Conservation (phyloP, 1,140 invertebrate species). For the Eciton burchellii region DNA sequence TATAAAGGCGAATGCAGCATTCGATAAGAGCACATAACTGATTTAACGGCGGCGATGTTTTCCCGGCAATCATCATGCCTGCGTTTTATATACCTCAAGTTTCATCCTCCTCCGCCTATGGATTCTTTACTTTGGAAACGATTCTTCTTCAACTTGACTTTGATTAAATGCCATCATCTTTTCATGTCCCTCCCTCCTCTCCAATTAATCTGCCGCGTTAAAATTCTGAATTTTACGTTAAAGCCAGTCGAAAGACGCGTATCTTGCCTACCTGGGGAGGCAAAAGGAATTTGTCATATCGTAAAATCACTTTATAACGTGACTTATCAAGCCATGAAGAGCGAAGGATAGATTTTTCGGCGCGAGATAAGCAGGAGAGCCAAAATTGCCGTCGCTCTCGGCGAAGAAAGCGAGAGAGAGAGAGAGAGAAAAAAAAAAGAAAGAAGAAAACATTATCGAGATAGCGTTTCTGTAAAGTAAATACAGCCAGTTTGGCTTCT, state of each 20-base stretch:
- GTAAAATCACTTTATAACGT: slow-evolving; percentile 22
- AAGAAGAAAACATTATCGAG: slow-evolving; percentile 55
- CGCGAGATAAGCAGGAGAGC: neutral
- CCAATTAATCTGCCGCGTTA: neutral
- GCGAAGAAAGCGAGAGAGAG: too few species aligned
- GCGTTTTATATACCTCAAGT: neutral
- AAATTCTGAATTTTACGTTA: slow-evolving; percentile 19
- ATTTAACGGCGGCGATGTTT: slow-evolving; percentile 7
- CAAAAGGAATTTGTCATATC: slow-evolving; percentile 11
- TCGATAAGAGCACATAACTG: neutral
- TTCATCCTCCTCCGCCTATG: neutral
- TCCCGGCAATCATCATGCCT: neutral
- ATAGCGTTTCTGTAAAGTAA: slow-evolving; percentile 51
- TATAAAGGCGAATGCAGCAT: neutral
- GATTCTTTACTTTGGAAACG: neutral
- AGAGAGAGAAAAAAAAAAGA: too few species aligned
- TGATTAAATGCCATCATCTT: slow-evolving; percentile 7
- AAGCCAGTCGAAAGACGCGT: neutral
- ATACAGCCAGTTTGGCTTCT: slow-evolving; percentile 52
- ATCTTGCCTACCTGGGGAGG: neutral
- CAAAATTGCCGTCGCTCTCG: slow-evolving; percentile 6
- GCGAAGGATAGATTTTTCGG: neutral
- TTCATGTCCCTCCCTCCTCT: neutral
- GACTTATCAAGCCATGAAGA: neutral
- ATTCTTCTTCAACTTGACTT: neutral